These are phyloP conservation scores for Drosophila antonietae DNA, from an alignment of 2,888 invertebrate genomes.

Conservation along the genomic window DNA sequence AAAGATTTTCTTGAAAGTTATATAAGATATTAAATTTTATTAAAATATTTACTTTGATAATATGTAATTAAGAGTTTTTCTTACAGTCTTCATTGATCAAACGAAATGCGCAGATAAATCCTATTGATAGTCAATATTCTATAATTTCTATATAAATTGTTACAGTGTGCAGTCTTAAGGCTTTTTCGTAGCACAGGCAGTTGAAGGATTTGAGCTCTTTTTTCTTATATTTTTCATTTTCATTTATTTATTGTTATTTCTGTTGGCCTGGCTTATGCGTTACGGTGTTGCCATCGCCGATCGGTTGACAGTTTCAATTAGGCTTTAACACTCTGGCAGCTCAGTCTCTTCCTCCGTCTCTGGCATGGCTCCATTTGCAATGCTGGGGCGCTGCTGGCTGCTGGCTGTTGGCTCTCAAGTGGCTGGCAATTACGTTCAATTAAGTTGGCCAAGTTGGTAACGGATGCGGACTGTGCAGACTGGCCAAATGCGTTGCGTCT, in stretches of 20 bases:
- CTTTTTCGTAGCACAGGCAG: slow-evolving; percentile 24
- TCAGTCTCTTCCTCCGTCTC: slow-evolving; percentile 7
- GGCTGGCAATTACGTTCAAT: slow-evolving; percentile 78
- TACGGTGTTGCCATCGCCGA: slow-evolving; percentile 34
- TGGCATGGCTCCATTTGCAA: slow-evolving; percentile 34
- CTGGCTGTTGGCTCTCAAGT: slow-evolving; percentile 68
- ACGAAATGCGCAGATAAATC: too few relatives aligned
- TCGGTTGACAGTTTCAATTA: slow-evolving; percentile 63
- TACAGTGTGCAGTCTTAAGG: slow-evolving; percentile 16
- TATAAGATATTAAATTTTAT: too few relatives aligned
- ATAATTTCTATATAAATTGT: slow-evolving; percentile 2
- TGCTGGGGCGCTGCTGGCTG: slow-evolving; percentile 51
- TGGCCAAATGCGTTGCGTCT: slow-evolving; percentile 67
- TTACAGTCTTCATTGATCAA: too few relatives aligned
- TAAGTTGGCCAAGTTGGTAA: slow-evolving; percentile 77
- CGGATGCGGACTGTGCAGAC: slow-evolving; percentile 66
- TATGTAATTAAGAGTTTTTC: too few relatives aligned
- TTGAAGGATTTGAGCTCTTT: slow-evolving; percentile 3
- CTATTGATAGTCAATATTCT: not conserved
- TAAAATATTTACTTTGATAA: too few relatives aligned
- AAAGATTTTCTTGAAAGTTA: too few relatives aligned
- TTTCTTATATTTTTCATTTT: not conserved
- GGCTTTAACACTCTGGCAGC: slow-evolving; percentile 56
- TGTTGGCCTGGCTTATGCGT: slow-evolving; percentile 20
- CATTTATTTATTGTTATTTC: slow-evolving; percentile 9